A percentile compares a stretch with the other conserved stretches of the same genome.
Conservation (phyloP, 2,113 vertebrate genomes). For the Ondatra zibethicus region DNA sequence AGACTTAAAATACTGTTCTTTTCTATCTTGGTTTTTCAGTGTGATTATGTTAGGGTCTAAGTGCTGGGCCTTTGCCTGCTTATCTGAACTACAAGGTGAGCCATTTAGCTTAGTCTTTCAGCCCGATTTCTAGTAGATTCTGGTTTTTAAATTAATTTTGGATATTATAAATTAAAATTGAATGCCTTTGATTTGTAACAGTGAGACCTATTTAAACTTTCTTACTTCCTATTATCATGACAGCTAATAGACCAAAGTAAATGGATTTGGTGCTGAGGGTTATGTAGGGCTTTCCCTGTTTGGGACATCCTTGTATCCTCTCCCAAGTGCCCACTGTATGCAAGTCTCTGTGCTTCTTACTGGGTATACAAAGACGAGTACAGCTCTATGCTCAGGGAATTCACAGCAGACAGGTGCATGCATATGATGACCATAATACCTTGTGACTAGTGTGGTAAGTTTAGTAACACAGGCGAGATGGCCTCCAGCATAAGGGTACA, state of each 20-base stretch:
- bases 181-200: background rate
- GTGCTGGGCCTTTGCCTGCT: conserved; percentile 24
- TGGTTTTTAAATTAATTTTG: conserved; percentile 59
- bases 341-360: background rate
- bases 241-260: background rate
- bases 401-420: background rate
- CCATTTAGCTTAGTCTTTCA: conserved; percentile 16
- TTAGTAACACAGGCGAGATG: background rate
- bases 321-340: background rate
- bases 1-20: background rate
- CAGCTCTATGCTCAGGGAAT: background rate
- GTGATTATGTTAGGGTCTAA: background rate
- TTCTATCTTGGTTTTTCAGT: background rate
- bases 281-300: background rate
- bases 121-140: background rate
- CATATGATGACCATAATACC: background rate
- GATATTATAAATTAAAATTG: conserved; percentile 7
- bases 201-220: background rate
- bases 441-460: background rate
- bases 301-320: background rate
- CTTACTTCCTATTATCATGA: background rate
- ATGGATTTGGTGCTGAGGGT: background rate
- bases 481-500: background rate
- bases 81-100: conserved; percentile 23
- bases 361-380: background rate